Base-by-base conservation (phyloP, 64 coral and sea anemone species). In the Montipora capricornis region DNA sequence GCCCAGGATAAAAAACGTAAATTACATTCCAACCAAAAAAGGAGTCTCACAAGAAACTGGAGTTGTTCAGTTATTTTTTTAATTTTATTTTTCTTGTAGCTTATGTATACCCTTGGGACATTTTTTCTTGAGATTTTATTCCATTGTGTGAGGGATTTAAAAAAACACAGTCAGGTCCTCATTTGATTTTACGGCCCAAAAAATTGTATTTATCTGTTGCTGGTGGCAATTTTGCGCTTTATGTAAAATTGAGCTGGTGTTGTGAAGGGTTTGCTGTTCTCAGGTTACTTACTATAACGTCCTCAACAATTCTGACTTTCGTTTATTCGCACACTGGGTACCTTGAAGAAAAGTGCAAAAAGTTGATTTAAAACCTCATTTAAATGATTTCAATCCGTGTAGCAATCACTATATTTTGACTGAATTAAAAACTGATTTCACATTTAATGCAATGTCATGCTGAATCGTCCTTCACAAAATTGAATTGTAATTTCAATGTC, bases 381-480 rank as follows among this genome's bases (percentile, higher is more conserved):
- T 45, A 12, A 29, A 47, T 16, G 81, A 22, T 69, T 47, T 20
- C 17, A 86, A 70, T 86, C 82, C 82, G n/a, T 71, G 15, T 6
- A 71, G 66, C 24, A 70, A 86, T 86, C 47, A 86, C 46, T 44
- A 86, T 70, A 46, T 71, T 57, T 57, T 86, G 44, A 82, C 68
- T 86, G 64, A 71, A 71, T 86, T 73, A 49, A 70, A 71, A 69
- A 49, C 66, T 86, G 44, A 86, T 86, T 86, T n/a, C 46, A 60
- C 37, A 37, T 37, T 37, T 37, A 37, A 37, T 37, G 37, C 37
- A 37, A 37, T 37, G 37, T 37, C 37, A 37, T 37, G 37, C 37
- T 37, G 37, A 37, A 37, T 37, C 37, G 37, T 37, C 29, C 29
- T 37, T 37, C 37, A 37, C 37, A 37, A 37, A 37, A 37, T 37